Evolutionary conservation across 2,888 invertebrate genomes (phyloP), one percentile per base, ranked within the genome.

Genomic region (Apoda limacodes): DNA sequence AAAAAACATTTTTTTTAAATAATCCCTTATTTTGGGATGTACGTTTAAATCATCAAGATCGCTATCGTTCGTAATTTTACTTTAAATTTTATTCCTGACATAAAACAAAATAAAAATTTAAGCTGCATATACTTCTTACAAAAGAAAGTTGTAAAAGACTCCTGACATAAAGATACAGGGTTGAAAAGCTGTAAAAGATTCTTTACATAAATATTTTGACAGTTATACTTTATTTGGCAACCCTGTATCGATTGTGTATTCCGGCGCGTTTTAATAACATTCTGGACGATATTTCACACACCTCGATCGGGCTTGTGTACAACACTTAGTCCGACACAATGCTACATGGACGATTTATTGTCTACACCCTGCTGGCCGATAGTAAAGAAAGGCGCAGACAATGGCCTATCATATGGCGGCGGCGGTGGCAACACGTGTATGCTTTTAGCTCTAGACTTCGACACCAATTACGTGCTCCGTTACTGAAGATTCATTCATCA

Each of bases 381-480:
- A 17, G n/a, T n/a, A n/a, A n/a, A n/a, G n/a, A n/a, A 72, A 69
- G 61, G 60, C 55, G 53, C 61, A 72, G 75, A 76, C 78, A 78
- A 76, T 74, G 59, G 69, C 48, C 61, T 64, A 69, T 67, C 68
- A 55, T 66, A 68, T 66, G 57, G 56, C 59, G 57, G 52, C 45
- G n/a, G 60, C 62, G 55, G 43, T 42, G 38, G 46, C 47, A 50
- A 75, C 78, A 76, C 58, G 76, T 75, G 75, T 76, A 71, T 75
- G 78, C 78, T 76, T 71, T 76, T 72, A 76, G 66, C 60, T 46
- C 54, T 54, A 66, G 63, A 61, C 71, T 69, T 70, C 67, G 69
- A 70, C 71, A 70, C 66, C 72, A 75, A 76, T 80, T 76, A 76
- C 67, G 60, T 55, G 54, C 45, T 54, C 57, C 55, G 64, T 55